Conservation (phyloP, 2,888 invertebrate species). For the Furcula furcula region DNA sequence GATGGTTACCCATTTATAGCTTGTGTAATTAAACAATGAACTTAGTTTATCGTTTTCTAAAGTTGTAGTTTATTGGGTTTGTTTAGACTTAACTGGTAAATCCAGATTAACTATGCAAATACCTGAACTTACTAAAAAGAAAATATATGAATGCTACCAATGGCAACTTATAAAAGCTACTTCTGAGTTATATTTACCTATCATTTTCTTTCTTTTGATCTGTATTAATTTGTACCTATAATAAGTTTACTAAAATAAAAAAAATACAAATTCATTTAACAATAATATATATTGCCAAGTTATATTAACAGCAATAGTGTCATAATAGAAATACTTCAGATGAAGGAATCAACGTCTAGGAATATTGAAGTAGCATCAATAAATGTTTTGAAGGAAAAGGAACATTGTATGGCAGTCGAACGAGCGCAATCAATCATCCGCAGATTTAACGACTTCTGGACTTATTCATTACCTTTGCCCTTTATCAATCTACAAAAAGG, state of each 20-base stretch:
- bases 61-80: slow-evolving; percentile 19
- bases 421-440: slow-evolving; percentile 20
- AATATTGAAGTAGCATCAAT: slow-evolving; percentile 16
- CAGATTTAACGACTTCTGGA: slow-evolving; percentile 20
- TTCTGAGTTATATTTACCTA: too few relatives aligned
- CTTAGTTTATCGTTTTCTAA: slow-evolving; percentile 18
- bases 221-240: too few relatives aligned
- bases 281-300: slow-evolving; percentile 5
- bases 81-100: slow-evolving; percentile 6
- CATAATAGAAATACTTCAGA: slow-evolving; percentile 13
- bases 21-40: slow-evolving; percentile 2
- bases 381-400: slow-evolving; percentile 21
- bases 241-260: too few relatives aligned
- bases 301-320: slow-evolving; percentile 6
- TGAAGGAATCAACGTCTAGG: slow-evolving; percentile 7
- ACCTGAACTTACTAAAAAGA: neutral
- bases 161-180: too few relatives aligned
- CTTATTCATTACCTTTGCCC: slow-evolving; percentile 15
- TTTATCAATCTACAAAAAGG: slow-evolving; percentile 13
- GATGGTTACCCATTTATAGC: slow-evolving; percentile 12
- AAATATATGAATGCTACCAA: too few relatives aligned
- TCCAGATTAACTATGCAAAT: neutral
- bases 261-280: neutral
- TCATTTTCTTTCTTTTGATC: too few relatives aligned
- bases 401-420: slow-evolving; percentile 11